Conservation (phyloP, 2,797 vertebrate species). For the Dipus sagitta region DNA sequence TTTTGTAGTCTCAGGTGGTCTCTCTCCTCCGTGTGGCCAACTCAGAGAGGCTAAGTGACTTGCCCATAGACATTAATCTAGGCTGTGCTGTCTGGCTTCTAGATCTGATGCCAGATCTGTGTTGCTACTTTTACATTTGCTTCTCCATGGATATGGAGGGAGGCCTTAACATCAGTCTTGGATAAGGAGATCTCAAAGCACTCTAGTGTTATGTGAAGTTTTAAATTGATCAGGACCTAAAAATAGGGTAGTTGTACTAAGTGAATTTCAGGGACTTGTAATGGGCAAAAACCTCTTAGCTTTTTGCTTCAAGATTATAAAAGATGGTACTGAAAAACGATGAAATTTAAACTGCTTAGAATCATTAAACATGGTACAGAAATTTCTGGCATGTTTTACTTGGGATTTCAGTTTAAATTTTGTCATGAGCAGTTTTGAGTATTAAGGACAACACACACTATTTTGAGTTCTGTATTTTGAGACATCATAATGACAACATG, state of each 20-base stretch:
- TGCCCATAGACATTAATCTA: neutral
- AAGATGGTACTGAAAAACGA: neutral
- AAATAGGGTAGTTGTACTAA: neutral
- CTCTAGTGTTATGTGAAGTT: neutral
- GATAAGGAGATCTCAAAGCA: neutral
- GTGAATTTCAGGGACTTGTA: neutral
- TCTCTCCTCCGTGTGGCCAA: neutral
- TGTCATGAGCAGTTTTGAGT: constrained; percentile 12
- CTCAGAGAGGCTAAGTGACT: neutral
- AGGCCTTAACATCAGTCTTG: neutral
- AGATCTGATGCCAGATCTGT: neutral
- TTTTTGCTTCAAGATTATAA: constrained; percentile 12
- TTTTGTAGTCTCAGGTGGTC: too few relatives aligned
- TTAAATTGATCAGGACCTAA: neutral
- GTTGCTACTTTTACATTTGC: neutral
- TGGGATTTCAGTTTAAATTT: constrained; percentile 53
- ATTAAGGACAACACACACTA: neutral
- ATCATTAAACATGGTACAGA: neutral
- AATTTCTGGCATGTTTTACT: constrained; percentile 48
- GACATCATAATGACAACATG: neutral
- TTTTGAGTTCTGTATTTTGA: constrained; percentile 31
- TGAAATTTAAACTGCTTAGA: constrained; percentile 2
- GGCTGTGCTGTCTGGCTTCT: neutral
- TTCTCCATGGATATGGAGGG: neutral
- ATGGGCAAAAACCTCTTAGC: neutral